Conservation (phyloP, 2,888 invertebrate genomes). For the Argyresthia goedartella region DNA sequence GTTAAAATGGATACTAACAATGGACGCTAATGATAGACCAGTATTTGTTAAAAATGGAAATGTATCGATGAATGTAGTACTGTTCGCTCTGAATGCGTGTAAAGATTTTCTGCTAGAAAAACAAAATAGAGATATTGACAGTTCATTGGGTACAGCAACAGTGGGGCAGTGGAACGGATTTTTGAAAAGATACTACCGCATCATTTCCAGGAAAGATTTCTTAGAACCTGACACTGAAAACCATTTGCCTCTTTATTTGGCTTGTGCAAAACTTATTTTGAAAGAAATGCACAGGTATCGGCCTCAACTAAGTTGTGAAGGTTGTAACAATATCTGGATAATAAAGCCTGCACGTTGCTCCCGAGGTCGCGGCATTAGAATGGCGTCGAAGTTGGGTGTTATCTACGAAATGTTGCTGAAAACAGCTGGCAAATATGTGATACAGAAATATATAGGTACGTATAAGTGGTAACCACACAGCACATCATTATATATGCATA, state of each 20-base stretch:
- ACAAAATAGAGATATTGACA: conserved; percentile 77
- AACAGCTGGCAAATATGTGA: conserved; percentile 77
- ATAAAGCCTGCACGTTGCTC: conserved; percentile 88
- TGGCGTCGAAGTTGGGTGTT: conserved; percentile 80
- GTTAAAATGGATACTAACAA: conserved; percentile 70
- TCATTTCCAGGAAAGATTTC: conserved; percentile 69
- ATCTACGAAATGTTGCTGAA: conserved; percentile 75
- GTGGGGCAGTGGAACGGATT: conserved; percentile 78
- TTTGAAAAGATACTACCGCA: conserved; percentile 74
- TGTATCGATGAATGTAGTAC: conserved; percentile 68
- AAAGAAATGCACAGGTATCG: conserved; percentile 70
- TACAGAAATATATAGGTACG: conserved; percentile 92
- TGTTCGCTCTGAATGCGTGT: conserved; percentile 80
- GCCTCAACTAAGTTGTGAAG: conserved; percentile 79
- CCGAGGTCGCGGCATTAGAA: conserved; percentile 85
- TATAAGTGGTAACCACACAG: conserved; percentile 7
- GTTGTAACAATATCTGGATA: conserved; percentile 89
- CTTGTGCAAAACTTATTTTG: conserved; percentile 67
- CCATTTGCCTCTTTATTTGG: conserved; percentile 39
- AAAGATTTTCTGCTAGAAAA: conserved; percentile 72
- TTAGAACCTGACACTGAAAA: conserved; percentile 49
- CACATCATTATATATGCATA: too few relatives aligned
- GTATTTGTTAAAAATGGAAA: conserved; percentile 65
- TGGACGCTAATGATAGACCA: conserved; percentile 42
- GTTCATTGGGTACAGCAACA: conserved; percentile 34